These are phyloP conservation scores for Pseudopleuronectes americanus DNA, from an alignment of 2,797 vertebrate genomes.

Conservation along the genomic window DNA sequence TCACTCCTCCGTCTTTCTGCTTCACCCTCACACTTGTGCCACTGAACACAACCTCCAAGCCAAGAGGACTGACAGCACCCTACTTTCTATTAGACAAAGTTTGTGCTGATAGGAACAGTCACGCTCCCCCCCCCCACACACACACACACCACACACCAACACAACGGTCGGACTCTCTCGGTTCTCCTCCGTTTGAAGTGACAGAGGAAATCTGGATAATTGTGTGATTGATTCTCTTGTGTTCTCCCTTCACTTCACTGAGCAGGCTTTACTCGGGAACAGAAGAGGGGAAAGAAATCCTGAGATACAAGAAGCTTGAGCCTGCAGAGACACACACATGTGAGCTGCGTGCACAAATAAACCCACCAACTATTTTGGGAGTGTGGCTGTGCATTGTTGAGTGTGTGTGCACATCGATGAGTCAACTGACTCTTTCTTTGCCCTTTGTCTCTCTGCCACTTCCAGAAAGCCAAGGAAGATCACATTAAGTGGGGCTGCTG, in stretches of 20 bases:
- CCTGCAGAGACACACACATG: slow-evolving; percentile 56
- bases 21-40: slow-evolving; percentile 37
- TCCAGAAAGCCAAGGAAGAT: slow-evolving; percentile 79
- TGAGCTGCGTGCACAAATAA: slow-evolving; percentile 51
- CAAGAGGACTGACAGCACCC: slow-evolving; percentile 49
- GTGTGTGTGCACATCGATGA: slow-evolving; percentile 67
- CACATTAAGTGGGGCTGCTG: slow-evolving; percentile 82
- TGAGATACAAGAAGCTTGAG: slow-evolving; percentile 63
- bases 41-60: slow-evolving; percentile 33
- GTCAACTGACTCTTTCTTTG: slow-evolving; percentile 75
- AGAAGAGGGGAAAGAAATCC: slow-evolving; percentile 69
- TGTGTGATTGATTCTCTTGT: slow-evolving; percentile 83
- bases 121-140: slow-evolving; percentile 46
- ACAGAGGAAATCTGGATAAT: slow-evolving; percentile 82
- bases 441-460: slow-evolving; percentile 78
- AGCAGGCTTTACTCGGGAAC: slow-evolving; percentile 75
- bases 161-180: slow-evolving; percentile 59
- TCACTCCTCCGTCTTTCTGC: slow-evolving; percentile 20
- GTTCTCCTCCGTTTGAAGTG: slow-evolving; percentile 71
- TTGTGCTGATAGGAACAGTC: slow-evolving; percentile 61
- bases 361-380: slow-evolving; percentile 69
- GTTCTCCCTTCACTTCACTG: slow-evolving; percentile 73
- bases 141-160: slow-evolving; percentile 35
- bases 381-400: slow-evolving; percentile 50
- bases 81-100: slow-evolving; percentile 65